Evolutionary conservation across 2,888 invertebrate species (phyloP).

Genomic region (Trimorus sp.): DNA sequence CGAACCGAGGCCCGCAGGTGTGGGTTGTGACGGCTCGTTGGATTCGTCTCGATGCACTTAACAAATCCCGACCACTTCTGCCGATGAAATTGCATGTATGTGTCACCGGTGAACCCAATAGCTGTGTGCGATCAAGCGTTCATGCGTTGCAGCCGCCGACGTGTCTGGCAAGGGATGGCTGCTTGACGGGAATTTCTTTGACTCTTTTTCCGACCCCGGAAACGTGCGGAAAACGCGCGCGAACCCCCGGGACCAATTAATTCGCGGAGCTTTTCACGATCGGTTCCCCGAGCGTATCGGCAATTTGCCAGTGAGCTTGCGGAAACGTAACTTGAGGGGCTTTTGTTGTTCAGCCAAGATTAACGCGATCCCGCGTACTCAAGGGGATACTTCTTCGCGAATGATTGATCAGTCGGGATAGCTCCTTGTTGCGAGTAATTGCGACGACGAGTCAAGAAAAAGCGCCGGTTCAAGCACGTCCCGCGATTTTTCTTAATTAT

Average conservation of each 20-base stretch:
- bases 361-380: constrained; percentile 35
- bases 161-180: not conserved
- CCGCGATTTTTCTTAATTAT: constrained; percentile 53
- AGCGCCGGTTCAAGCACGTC: constrained; percentile 7
- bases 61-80: constrained; percentile 6
- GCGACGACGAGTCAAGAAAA: constrained; percentile 11
- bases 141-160: not conserved
- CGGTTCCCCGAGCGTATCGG: constrained; percentile 40
- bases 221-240: constrained; percentile 34
- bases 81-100: constrained; percentile 46
- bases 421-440: constrained; percentile 15
- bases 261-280: constrained; percentile 24
- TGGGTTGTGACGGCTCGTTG: constrained; percentile 42
- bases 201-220: constrained; percentile 15
- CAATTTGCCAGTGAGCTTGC: constrained; percentile 47
- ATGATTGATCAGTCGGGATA: constrained; percentile 39
- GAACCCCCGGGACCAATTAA: constrained; percentile 45
- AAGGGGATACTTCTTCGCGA: constrained; percentile 22
- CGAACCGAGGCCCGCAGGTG: not conserved
- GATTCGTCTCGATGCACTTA: constrained; percentile 46
- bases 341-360: constrained; percentile 40
- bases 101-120: constrained; percentile 19
- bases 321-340: constrained; percentile 24
- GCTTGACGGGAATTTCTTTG: constrained; percentile 8
- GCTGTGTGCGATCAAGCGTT: constrained; percentile 2